Evolutionary conservation across 2,113 vertebrate species (phyloP).

Genomic region (Hystrix cristata): DNA sequence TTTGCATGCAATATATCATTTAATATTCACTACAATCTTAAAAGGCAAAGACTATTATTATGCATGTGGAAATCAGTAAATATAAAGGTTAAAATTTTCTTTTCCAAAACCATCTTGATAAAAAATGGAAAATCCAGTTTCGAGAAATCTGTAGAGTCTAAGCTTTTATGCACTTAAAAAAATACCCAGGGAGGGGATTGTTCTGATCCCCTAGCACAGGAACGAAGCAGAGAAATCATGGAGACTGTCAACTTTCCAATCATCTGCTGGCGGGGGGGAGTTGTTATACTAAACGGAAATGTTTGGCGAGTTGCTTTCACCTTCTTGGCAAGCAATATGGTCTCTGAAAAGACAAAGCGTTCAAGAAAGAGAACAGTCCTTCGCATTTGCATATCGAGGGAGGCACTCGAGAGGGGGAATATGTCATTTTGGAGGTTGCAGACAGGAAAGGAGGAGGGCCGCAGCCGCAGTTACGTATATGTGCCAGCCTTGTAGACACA

Average conservation of each 20-base stretch:
- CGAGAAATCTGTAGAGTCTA: background rate
- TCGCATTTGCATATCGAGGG: background rate
- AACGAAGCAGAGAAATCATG: background rate
- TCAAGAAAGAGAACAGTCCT: background rate
- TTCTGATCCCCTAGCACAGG: background rate
- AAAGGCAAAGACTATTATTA: background rate
- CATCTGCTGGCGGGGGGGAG: background rate
- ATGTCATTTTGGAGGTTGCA: background rate
- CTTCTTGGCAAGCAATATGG: background rate
- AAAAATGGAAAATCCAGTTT: conserved; percentile 2
- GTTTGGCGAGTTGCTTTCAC: background rate
- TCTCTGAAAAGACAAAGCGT: conserved; percentile 18
- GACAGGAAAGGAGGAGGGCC: background rate
- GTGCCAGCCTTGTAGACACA: background rate
- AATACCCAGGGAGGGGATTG: background rate
- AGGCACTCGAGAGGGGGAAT: background rate
- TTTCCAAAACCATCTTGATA: background rate
- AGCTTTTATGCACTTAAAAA: background rate
- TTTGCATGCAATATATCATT: background rate
- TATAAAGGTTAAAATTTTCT: background rate
- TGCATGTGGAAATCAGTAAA: background rate
- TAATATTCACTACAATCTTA: conserved; percentile 30
- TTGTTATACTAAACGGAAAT: background rate
- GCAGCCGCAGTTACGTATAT: background rate
- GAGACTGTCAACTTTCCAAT: background rate